phyloP scores from a whole-genome alignment of 2,888 invertebrate genomes.

The Drosophila helvetica region DNA sequence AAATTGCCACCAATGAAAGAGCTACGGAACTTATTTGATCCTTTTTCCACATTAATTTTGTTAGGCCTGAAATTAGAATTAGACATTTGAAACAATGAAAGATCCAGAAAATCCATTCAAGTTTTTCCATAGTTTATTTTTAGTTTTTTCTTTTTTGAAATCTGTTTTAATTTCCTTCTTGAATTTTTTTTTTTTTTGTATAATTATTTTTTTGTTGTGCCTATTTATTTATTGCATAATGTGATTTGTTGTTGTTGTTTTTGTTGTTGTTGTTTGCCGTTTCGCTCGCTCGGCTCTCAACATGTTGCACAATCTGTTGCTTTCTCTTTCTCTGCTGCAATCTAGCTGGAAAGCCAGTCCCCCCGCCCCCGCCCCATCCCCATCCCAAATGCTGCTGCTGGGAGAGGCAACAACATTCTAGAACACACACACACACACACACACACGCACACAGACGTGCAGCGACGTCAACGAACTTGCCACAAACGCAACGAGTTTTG shows the following conservation, averaged over 20 bases:
- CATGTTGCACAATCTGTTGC: slow-evolving; percentile 56
- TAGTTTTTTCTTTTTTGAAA: too few species aligned
- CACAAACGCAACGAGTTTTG: slow-evolving; percentile 42
- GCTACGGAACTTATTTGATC: too few species aligned
- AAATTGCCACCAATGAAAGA: too few species aligned
- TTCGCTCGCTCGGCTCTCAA: slow-evolving; percentile 8
- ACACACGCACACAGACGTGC: not conserved
- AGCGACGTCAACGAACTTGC: slow-evolving; percentile 71
- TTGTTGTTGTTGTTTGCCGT: not conserved
- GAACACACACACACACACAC: slow-evolving; percentile 45
- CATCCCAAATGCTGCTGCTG: slow-evolving; percentile 33
- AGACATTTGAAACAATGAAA: too few species aligned
- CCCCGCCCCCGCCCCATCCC: not conserved
- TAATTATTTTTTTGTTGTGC: too few species aligned
- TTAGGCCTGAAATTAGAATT: too few species aligned
- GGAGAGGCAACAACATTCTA: slow-evolving; percentile 61
- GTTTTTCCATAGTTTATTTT: too few species aligned
- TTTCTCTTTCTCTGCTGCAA: slow-evolving; percentile 69
- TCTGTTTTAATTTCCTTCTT: too few species aligned
- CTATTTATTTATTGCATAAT: not conserved
- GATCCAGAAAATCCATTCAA: too few species aligned
- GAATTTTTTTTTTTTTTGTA: too few species aligned
- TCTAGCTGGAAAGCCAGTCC: slow-evolving; percentile 34
- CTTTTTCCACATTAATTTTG: too few species aligned
- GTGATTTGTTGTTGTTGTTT: not conserved